These are phyloP conservation scores for Corapipo altera DNA, from an alignment of 2,113 vertebrate species.

Conservation along the genomic window DNA sequence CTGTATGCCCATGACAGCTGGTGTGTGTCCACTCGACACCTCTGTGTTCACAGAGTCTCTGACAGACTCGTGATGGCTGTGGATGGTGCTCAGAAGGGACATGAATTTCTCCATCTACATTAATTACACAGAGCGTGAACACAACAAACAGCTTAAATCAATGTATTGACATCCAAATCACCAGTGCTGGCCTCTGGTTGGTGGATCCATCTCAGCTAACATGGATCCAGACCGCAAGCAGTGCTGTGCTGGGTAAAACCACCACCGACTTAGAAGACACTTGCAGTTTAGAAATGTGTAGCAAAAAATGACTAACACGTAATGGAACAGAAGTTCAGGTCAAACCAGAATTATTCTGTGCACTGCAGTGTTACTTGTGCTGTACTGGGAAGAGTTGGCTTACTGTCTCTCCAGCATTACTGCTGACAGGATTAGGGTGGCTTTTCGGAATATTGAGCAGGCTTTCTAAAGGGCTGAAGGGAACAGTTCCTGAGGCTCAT, in stretches of 20 bases:
- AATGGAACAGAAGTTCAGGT: not conserved
- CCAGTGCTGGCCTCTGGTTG: not conserved
- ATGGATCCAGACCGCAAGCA: rapidly evolving
- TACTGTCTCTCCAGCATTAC: not conserved
- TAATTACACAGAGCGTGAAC: not conserved
- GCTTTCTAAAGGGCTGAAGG: not conserved
- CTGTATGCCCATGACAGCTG: rapidly evolving
- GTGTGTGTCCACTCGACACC: not conserved
- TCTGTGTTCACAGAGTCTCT: not conserved
- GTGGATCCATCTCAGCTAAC: not conserved
- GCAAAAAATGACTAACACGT: not conserved
- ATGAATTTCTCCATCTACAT: not conserved
- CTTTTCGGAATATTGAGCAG: not conserved
- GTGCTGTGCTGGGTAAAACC: not conserved
- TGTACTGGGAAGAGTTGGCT: not conserved
- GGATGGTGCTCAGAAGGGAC: not conserved
- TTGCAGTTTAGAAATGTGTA: not conserved
- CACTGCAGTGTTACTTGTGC: not conserved
- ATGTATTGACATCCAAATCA: not conserved
- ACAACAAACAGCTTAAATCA: rapidly evolving
- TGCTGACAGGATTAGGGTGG: not conserved
- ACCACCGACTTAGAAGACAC: not conserved
- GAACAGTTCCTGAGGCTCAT: not conserved
- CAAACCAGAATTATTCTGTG: not conserved
- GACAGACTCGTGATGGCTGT: rapidly evolving